Base-by-base conservation (phyloP, 2,797 vertebrate genomes). In the Poliocrania exsul region DNA sequence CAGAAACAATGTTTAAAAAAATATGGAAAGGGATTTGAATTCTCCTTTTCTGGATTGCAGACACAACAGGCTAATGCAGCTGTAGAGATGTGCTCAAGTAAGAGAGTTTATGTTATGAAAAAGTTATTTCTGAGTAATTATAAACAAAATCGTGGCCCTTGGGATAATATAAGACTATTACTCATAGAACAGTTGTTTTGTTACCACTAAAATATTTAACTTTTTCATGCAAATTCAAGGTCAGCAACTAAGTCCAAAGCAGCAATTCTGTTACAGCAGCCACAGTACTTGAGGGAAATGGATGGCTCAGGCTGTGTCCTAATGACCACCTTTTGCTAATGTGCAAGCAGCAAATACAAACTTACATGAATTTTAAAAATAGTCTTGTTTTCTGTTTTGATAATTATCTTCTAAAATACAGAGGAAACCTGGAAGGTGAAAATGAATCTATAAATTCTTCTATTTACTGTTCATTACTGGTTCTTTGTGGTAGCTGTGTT, bases 81-180 rank as follows among this genome's bases (percentile, higher is more conserved):
- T 95, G 67, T 58, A 86, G 75, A 84, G 64, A 75, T 64, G 38
- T 74, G 70, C 75, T 79, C 70, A 77, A 87, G 40, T 51, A 90
- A 73, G 29, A 89, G 47, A 67, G 70, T 92, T 90, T 95, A 86
- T 92, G 78, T 91, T 94, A 88, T 20, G 64, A 67, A 56, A 62
- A 94, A 81, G 53, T 95, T 96, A 93, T 93, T 95, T 92, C 73
- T 84, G 87, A 91, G 78, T 94, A 94, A 79, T 83, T 79, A 73
- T 82, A 95, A 94, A 91, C 69, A 88, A 94, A 94, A 66, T 58
- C 24, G 37, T 26, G 31, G 75, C 86, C 81, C 75, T 91, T 62
- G 72, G 79, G 62, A 91, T 90, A 96, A 92, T 75, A 53, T 28
- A 57, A 85, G 79, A 71, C 65, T 74, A 51, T 93, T 95, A 95